Evolutionary conservation across 2,113 vertebrate species (phyloP), one percentile per base, ranked within the genome.

Genomic region (Myocastor coypus): DNA sequence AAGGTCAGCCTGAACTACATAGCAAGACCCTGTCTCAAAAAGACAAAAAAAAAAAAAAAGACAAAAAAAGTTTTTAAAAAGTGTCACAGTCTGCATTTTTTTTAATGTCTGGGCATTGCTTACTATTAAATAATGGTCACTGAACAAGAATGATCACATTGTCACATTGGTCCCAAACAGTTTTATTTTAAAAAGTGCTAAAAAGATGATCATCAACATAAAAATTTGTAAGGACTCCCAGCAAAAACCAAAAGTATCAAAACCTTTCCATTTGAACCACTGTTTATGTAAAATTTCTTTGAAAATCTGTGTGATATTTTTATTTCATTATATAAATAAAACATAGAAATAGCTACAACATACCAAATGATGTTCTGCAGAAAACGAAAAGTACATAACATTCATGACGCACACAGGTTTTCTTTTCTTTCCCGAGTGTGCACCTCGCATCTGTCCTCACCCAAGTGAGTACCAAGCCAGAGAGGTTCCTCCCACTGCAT

Each of bases 321-420:
- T 46, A 46, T 46, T 46, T 42, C 83, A 83, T 40, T n/a, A 73
- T 5, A 71, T 34, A 88, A 92, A 80, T 55, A 80, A 92, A 88
- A 32, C 85, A 20, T 34, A 55, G 28, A 46, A 77, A 75, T 94
- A 28, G 59, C 8, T 84, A 13, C 59, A 32, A 94, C 64, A 40
- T 81, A 30, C 59, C 52, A 66, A 87, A 81, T 88, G 16, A 28
- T 42, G 63, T 13, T 83, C 42, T 22, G 32, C 50, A 85, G 50
- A 78, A 95, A 64, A 87, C 69, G 37, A 87, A 55, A 94, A 61
- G 59, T n/a, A 96, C 46, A 55, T 57, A 88, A 90, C 75, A 37
- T 13, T 37, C 24, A 46, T 0, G 20, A n/a, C 59, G 59, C 20
- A n/a, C 75, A 69, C 19, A 5, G 2, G 7, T 32, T 28, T 68